Base-by-base conservation (phyloP, 37 sponge, comb jelly and placozoan species). In the Oscarella lobularis region DNA sequence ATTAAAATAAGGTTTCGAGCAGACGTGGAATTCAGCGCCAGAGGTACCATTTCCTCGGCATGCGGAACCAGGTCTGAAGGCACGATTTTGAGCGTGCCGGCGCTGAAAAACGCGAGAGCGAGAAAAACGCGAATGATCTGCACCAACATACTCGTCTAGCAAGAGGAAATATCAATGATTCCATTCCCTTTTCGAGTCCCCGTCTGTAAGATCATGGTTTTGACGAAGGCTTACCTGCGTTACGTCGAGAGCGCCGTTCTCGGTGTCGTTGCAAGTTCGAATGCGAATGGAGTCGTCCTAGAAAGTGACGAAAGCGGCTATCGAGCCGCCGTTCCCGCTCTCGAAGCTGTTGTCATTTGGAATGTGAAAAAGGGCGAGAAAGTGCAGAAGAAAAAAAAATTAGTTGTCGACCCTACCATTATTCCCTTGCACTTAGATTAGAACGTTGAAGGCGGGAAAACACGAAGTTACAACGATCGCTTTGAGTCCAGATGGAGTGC, bases 321-420 rank as follows among this genome's bases (percentile, higher is more conserved):
- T 35, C 35, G 65, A 5, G 67, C 38, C 2, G 38, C 39, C n/a
- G 77, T 88, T 1, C 48, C 79, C 6, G 83, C 90, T 41, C 77
- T 91, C 76, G 96, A 95, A 39, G 74, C 82, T 67, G 87, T 95
- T 0, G 72, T 77, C 2, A n/a, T 92, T 0, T 95, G 96, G 96
- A 82, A 95, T 67, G 67, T 66, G 32, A 82, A 84, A 39, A 89
- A 38, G 32, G 81, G 80, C 39, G 77, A 72, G 4, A 86, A 85
- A 79, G 87, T 92, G 29, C 48, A n/a, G 60, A 27, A 48, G 20
- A 20, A 48, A 20, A 9, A 27, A 27, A 48, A 48, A 27, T 48
- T 48, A 27, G 9, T 9, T 9, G 20, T 27, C 20, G 9, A 27
- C 20, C 20, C 9, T 27, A 48, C 9, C 20, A 48, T 27, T 48